Conservation (phyloP, 2,888 invertebrate genomes). For the Hypena proboscidalis region DNA sequence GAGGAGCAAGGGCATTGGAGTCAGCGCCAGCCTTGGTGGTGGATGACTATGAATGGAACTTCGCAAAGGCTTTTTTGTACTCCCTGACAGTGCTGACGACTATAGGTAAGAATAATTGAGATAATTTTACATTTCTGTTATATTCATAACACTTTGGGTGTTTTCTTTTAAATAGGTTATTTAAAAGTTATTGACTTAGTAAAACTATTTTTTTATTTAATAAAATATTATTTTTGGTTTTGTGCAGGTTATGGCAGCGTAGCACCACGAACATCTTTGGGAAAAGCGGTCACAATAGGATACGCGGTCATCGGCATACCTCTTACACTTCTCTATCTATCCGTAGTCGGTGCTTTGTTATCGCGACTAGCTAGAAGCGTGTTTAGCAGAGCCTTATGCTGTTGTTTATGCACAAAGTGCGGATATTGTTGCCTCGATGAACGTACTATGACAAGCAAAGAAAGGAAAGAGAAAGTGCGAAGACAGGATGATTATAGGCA, state of each 20-base stretch:
- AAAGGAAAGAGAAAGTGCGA: conserved; percentile 90
- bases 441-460: conserved; percentile 92
- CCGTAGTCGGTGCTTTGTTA: conserved; percentile 94
- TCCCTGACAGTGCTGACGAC: conserved; percentile 97
- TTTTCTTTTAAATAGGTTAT: too few species aligned
- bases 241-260: conserved; percentile 96
- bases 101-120: conserved; percentile 87
- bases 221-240: conserved; percentile 6
- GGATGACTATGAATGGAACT: conserved; percentile 93
- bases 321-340: conserved; percentile 93
- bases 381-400: conserved; percentile 92
- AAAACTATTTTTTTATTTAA: conserved; percentile 3
- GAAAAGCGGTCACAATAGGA: conserved; percentile 95
- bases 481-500: conserved; percentile 87
- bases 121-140: too few species aligned
- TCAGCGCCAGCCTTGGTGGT: conserved; percentile 71
- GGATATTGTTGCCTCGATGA: conserved; percentile 95
- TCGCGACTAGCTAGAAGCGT: conserved; percentile 93
- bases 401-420: conserved; percentile 94
- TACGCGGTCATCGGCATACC: conserved; percentile 96
- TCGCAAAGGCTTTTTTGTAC: conserved; percentile 96
- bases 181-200: too few species aligned
- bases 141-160: too few species aligned
- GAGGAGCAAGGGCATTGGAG: conserved; percentile 74
- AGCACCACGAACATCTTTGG: conserved; percentile 95